Evolutionary conservation across 2,113 vertebrate genomes (phyloP).

Genomic region (Glareola pratincola): DNA sequence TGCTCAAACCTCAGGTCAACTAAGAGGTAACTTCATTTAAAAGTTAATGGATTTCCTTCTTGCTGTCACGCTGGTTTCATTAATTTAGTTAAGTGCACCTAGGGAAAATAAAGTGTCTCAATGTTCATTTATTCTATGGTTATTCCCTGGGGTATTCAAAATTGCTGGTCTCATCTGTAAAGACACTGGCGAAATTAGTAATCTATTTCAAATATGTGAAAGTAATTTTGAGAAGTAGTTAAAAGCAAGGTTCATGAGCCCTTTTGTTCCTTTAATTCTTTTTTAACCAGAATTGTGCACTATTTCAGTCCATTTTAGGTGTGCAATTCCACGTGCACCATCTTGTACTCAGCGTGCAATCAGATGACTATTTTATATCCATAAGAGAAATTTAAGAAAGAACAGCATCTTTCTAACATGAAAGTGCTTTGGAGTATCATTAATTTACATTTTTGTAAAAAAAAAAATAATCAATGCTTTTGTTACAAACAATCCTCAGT

Average conservation of each 20-base stretch:
- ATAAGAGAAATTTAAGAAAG: background rate
- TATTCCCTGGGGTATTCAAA: slow-evolving; percentile 3
- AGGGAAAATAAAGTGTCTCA: slow-evolving; percentile 32
- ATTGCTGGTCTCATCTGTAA: slow-evolving; percentile 53
- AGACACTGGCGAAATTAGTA: slow-evolving; percentile 51
- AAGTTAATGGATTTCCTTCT: slow-evolving; percentile 56
- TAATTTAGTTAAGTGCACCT: slow-evolving; percentile 59
- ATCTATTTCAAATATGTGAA: slow-evolving; percentile 38
- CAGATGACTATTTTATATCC: background rate
- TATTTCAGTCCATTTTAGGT: background rate
- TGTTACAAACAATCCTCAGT: background rate
- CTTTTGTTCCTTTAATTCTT: background rate
- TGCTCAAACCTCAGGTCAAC: slow-evolving; percentile 14
- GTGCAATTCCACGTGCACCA: background rate
- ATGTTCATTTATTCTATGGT: slow-evolving; percentile 12
- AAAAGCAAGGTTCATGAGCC: background rate
- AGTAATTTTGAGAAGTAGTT: slow-evolving; percentile 36
- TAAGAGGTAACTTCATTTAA: slow-evolving; percentile 49
- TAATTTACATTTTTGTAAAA: background rate
- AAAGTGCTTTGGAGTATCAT: background rate
- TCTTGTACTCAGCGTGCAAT: background rate
- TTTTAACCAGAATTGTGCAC: background rate
- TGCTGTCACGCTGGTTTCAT: slow-evolving; percentile 49
- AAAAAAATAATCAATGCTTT: background rate
- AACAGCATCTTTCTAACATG: background rate